Percentiles rank a stretch among this genome's conserved stretches.
Conservation (phyloP, 37 sponge, comb jelly and placozoan species). For the Mnemiopsis leidyi region DNA sequence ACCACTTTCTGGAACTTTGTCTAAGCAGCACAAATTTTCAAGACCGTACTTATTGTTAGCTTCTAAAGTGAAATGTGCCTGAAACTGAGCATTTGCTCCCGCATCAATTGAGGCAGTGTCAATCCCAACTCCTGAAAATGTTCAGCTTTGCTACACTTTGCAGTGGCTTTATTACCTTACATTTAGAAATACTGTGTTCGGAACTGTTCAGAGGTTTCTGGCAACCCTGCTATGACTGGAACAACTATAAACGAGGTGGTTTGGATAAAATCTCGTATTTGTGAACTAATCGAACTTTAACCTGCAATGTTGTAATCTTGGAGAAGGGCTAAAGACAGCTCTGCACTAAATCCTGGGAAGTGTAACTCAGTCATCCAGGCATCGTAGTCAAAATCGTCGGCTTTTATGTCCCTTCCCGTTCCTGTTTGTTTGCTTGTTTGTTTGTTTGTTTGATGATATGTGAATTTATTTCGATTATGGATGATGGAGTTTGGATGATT, state of each 20-base stretch:
- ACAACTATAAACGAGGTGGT: no score
- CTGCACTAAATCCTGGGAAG: not conserved
- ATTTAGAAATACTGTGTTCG: no score
- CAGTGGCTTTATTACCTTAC: no score
- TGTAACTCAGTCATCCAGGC: not conserved
- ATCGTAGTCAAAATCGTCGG: not conserved
- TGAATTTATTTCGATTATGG: no score
- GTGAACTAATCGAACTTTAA: no score
- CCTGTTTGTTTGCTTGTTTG: no score
- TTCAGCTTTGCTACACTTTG: no score
- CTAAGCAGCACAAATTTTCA: not conserved
- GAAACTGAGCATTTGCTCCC: not conserved
- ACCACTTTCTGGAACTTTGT: not conserved
- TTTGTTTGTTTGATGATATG: no score
- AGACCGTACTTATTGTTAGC: not conserved
- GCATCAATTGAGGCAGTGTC: conserved; percentile 13
- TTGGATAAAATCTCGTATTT: no score
- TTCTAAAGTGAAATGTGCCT: not conserved
- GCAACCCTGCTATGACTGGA: no score
- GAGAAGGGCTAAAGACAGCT: not conserved
- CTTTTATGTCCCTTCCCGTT: not conserved
- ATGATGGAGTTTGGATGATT: no score
- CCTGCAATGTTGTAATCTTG: not conserved
- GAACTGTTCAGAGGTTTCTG: no score
- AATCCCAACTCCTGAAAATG: not conserved